These are phyloP conservation scores for Apamea monoglypha DNA, from an alignment of 2,888 invertebrate species.

Conservation along the genomic window DNA sequence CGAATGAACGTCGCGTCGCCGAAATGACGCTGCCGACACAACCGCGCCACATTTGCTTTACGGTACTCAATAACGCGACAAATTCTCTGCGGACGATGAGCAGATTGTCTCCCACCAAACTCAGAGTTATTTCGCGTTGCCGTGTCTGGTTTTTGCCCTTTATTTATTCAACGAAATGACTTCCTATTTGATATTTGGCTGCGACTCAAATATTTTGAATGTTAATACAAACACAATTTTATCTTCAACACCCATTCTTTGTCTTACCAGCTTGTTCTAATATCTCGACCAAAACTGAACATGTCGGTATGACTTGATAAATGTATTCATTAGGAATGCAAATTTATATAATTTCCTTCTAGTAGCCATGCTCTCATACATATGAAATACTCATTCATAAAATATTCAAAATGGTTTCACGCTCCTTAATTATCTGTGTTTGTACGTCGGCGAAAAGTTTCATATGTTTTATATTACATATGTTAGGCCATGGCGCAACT, in stretches of 20 bases:
- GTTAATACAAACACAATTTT: conserved; percentile 56
- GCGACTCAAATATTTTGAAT: conserved; percentile 59
- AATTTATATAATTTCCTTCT: conserved; percentile 86
- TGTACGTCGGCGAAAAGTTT: conserved; percentile 84
- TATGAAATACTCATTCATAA: conserved; percentile 87
- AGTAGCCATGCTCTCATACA: conserved; percentile 88
- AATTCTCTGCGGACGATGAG: conserved; percentile 56
- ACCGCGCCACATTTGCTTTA: conserved; percentile 60
- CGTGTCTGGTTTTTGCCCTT: conserved; percentile 56
- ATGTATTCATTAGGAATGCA: conserved; percentile 86
- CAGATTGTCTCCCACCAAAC: conserved; percentile 53
- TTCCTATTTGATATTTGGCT: conserved; percentile 63
- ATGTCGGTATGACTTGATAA: conserved; percentile 71
- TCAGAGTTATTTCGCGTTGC: conserved; percentile 35
- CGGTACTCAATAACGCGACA: conserved; percentile 60
- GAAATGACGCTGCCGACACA: conserved; percentile 67
- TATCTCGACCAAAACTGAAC: conserved; percentile 59
- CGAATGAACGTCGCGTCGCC: conserved; percentile 68
- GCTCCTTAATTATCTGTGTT: conserved; percentile 89
- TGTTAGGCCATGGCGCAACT: conserved; percentile 49
- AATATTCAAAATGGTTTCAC: conserved; percentile 90
- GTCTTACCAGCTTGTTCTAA: conserved; percentile 40
- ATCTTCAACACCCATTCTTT: conserved; percentile 37
- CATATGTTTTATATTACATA: conserved; percentile 71
- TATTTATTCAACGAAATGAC: conserved; percentile 57